Percentiles rank a stretch among this genome's conserved stretches.
Evolutionary conservation across 2,113 vertebrate species (phyloP).

Genomic region (Elaphurus davidianus): DNA sequence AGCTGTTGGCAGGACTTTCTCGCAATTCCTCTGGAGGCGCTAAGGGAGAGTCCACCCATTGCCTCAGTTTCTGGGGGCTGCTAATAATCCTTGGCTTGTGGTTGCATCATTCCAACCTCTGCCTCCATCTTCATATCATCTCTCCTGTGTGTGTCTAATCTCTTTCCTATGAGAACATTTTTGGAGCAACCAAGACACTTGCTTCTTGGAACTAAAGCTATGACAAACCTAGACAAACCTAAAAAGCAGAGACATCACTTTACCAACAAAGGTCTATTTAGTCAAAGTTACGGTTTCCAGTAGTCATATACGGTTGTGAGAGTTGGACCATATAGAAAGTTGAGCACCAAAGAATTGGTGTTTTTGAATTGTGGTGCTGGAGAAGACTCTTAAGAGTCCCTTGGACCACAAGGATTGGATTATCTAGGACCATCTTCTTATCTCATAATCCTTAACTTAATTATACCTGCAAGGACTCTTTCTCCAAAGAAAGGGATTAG

Average conservation of each 20-base stretch:
- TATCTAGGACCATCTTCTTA: not conserved
- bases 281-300: not conserved
- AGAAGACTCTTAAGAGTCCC: not conserved
- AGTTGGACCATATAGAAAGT: not conserved
- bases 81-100: not conserved
- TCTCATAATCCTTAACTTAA: not conserved
- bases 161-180: not conserved
- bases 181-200: not conserved
- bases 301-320: not conserved
- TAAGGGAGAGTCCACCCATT: not conserved
- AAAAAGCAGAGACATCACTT: not conserved
- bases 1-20: not conserved
- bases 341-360: not conserved
- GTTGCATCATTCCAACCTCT: not conserved
- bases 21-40: not conserved
- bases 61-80: not conserved
- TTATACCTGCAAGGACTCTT: not conserved
- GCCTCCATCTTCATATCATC: not conserved
- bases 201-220: not conserved
- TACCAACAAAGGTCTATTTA: not conserved
- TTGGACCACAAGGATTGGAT: not conserved
- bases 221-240: not conserved
- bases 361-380: not conserved
- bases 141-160: not conserved
- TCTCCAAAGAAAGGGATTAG: not conserved